phyloP scores from a whole-genome alignment of 2,113 vertebrate genomes.

The Podocnemis expansa region DNA sequence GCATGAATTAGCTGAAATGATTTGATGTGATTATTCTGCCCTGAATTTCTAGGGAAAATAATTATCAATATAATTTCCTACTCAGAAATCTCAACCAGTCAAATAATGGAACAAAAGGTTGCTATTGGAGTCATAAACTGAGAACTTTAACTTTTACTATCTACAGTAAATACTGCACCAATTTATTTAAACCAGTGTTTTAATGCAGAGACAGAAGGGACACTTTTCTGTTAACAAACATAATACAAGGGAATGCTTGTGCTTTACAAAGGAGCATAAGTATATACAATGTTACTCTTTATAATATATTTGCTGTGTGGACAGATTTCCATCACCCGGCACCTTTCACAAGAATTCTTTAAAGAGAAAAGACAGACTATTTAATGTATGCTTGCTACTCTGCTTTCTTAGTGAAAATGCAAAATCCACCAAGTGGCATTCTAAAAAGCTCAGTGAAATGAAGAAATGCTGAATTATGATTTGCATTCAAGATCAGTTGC shows the following conservation, averaged over 20 bases:
- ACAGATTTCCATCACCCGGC: not conserved
- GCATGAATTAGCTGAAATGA: slow-evolving; percentile 63
- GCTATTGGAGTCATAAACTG: slow-evolving; percentile 14
- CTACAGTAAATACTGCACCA: not conserved
- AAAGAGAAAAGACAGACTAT: not conserved
- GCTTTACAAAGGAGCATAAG: not conserved
- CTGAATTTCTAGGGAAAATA: slow-evolving; percentile 65
- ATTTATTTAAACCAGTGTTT: slow-evolving; percentile 1
- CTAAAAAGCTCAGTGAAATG: not conserved
- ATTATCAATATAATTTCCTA: slow-evolving; percentile 67
- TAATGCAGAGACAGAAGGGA: not conserved
- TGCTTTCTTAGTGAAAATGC: not conserved
- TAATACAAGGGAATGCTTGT: not conserved
- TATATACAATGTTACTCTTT: not conserved
- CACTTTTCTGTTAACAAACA: not conserved
- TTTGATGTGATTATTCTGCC: slow-evolving; percentile 68
- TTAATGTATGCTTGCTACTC: not conserved
- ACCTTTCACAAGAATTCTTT: not conserved
- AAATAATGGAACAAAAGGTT: slow-evolving; percentile 39
- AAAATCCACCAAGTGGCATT: not conserved
- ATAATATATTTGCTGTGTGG: not conserved
- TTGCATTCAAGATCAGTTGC: slow-evolving; percentile 2
- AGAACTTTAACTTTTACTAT: not conserved
- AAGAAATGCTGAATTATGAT: not conserved
- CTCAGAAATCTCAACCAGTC: slow-evolving; percentile 52